A percentile compares a stretch with the other conserved stretches of the same genome.
phyloP scores from a whole-genome alignment of 2,888 invertebrate species.

The Griposia aprilina region DNA sequence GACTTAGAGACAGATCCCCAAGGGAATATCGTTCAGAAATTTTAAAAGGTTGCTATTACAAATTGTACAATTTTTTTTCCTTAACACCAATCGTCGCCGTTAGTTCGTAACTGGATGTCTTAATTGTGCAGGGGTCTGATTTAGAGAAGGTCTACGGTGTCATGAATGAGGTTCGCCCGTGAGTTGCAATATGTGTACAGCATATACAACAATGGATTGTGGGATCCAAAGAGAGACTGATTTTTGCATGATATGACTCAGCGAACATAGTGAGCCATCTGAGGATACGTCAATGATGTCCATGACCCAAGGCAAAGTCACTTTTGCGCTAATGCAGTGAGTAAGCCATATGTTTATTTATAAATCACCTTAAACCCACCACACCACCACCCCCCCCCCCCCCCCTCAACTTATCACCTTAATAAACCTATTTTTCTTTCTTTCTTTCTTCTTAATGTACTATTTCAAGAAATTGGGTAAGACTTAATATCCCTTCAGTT shows the following conservation, averaged over 20 bases:
- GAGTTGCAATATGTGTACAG: neutral
- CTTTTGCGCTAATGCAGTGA: conserved; percentile 48
- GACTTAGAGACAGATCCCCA: neutral
- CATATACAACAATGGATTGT: neutral
- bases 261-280: conserved; percentile 42
- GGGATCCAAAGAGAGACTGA: conserved; percentile 5
- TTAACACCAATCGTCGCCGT: neutral
- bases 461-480: conserved; percentile 22
- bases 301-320: conserved; percentile 49
- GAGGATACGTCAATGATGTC: conserved; percentile 38
- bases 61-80: no score
- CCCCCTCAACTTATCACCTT: no score
- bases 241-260: conserved; percentile 42
- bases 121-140: neutral
- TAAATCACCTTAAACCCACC: conserved; percentile 26
- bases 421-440: no score
- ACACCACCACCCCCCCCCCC: no score
- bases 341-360: conserved; percentile 44
- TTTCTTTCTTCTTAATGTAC: no score
- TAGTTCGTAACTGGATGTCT: neutral
- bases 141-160: neutral
- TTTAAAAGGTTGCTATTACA: no score
- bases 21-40: neutral
- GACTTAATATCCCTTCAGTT: conserved; percentile 12
- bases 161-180: neutral